Conservation (phyloP, 2,888 invertebrate species). For the Nemotelus pantherinus region DNA sequence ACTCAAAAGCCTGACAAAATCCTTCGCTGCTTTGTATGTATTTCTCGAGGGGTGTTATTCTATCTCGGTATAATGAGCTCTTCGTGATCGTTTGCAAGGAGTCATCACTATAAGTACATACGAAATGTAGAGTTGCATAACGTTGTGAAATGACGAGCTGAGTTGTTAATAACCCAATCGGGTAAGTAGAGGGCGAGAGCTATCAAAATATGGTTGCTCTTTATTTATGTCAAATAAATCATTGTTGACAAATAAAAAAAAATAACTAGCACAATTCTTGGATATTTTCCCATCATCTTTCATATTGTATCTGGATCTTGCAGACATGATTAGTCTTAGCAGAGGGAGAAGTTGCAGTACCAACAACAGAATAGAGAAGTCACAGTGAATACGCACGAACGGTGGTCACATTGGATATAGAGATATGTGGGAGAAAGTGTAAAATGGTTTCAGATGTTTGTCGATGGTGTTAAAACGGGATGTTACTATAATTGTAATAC, state of each 20-base stretch:
- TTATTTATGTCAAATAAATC: constrained; percentile 48
- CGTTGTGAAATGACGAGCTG: background rate
- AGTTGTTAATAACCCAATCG: no score
- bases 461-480: no score
- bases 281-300: constrained; percentile 32
- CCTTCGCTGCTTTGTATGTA: constrained; percentile 37
- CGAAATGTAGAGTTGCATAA: background rate
- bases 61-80: constrained; percentile 48
- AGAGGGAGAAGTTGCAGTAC: no score
- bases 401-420: no score
- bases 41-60: constrained; percentile 47
- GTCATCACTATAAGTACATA: constrained; percentile 20
- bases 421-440: no score
- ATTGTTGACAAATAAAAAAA: constrained; percentile 50
- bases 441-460: no score
- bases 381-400: no score
- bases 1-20: constrained; percentile 49
- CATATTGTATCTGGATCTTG: background rate
- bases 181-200: no score
- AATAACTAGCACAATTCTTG: constrained; percentile 48
- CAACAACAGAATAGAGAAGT: no score
- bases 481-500: no score
- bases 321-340: no score
- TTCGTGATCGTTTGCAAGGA: constrained; percentile 12
- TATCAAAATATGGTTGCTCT: background rate